Base-by-base conservation (phyloP, 2,797 vertebrate species). In the Sciurus carolinensis region DNA sequence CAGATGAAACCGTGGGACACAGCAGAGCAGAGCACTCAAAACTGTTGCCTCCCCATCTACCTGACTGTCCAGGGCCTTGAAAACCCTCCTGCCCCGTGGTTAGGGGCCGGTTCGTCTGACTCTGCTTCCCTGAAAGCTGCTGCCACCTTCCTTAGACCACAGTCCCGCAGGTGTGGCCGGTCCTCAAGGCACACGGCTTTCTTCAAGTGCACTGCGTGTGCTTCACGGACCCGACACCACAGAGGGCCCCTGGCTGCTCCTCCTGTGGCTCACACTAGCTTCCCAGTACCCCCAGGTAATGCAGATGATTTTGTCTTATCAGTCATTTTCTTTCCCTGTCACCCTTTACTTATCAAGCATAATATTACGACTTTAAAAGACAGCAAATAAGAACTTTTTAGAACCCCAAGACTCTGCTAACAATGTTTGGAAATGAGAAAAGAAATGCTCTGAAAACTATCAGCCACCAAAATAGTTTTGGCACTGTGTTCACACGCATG, bases 401-500 rank as follows among this genome's bases (percentile, higher is more conserved):
- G 98, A 98, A 97, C 98, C 92, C 97, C 96, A 96, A 97, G 97
- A 98, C 90, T 97, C 98, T 98, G 97, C 98, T 98, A 98, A 98
- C 96, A 95, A 95, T 97, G 96, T 98, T 98, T 98, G 96, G 93
- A 98, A 98, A 97, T 97, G 97, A 95, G 36, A 97, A 98, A 97
- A 95, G 92, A 87, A 97, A 98, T 97, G 95, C 98, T 98, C 98
- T 97, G 97, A 97, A 97, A 97, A 98, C 90, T 90, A 88, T 97
- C 97, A 98, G 98, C 98, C 98, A 96, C 98, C 97, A 98, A 97
- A 97, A 98, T 98, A 36, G 97, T 98, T 97, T 98, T 98, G 97
- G 98, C 98, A 98, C 98, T 96, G 97, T 98, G 98, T 98, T 99
- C 99, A 99, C 98, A 98, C 98, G 99, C 99, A 99, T 99, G 99